Evolutionary conservation across 2,888 invertebrate genomes (phyloP).

Genomic region (Seira ritae): DNA sequence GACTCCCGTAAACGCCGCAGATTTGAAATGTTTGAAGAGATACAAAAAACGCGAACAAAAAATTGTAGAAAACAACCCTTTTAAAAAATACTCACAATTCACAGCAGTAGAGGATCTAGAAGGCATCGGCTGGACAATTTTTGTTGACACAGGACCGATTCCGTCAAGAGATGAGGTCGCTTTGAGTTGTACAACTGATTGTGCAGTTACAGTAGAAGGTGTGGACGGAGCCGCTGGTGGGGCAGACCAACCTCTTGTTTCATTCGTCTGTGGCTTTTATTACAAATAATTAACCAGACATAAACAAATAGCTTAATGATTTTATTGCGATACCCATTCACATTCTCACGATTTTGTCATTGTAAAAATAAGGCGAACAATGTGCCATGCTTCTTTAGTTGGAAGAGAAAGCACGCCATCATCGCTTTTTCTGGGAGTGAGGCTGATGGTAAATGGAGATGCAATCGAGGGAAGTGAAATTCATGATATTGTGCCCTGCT

Average conservation of each 20-base stretch:
- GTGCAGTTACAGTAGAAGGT: slow-evolving; percentile 64
- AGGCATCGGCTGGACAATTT: slow-evolving; percentile 69
- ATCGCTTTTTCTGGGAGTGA: not conserved
- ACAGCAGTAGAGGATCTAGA: slow-evolving; percentile 63
- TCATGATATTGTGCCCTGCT: not conserved
- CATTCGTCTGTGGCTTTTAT: slow-evolving; percentile 34
- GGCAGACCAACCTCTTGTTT: slow-evolving; percentile 63
- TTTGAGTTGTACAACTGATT: slow-evolving; percentile 69
- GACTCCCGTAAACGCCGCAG: too few species aligned
- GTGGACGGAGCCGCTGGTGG: slow-evolving; percentile 64
- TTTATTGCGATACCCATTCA: slow-evolving; percentile 3
- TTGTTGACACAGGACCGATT: slow-evolving; percentile 68
- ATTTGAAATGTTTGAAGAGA: too few species aligned
- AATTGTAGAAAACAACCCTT: too few species aligned
- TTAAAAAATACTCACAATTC: slow-evolving; percentile 51
- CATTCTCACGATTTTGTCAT: not conserved
- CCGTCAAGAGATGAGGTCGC: slow-evolving; percentile 71
- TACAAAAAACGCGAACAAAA: too few species aligned
- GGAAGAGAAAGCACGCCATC: too few species aligned
- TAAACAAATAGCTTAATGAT: not conserved
- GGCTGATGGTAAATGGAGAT: not conserved
- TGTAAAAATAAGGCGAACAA: not conserved
- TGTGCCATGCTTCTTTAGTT: not conserved
- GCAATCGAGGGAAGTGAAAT: too few species aligned
- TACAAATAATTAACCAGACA: slow-evolving; percentile 1